Evolutionary conservation across 2,113 vertebrate species (phyloP).

Genomic region (Austrofundulus limnaeus): DNA sequence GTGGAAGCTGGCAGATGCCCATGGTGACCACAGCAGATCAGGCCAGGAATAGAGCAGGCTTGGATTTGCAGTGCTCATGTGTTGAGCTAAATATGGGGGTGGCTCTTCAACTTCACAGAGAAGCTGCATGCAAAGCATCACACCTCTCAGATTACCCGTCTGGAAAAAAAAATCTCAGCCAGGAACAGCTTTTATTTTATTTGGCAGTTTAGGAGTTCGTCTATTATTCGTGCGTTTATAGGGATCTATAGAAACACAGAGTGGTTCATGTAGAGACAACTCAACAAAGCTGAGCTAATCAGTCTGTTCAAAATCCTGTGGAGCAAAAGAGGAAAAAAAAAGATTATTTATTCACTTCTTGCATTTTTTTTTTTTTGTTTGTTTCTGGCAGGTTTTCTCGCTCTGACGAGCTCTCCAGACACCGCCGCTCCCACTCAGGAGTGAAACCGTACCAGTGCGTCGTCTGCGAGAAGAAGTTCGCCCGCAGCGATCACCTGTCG

Average conservation of each 20-base stretch:
- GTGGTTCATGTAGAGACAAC: neutral
- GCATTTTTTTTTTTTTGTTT: too few species aligned
- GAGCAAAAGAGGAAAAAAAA: too few species aligned
- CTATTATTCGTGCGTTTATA: constrained; percentile 1
- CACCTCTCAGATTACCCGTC: constrained; percentile 42
- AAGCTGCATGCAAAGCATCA: constrained; percentile 26
- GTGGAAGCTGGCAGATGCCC: constrained; percentile 22
- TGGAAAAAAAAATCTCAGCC: constrained; percentile 23
- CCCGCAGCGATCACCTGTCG: constrained; percentile 98
- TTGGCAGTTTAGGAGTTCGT: constrained; percentile 13
- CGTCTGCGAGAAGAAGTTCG: constrained; percentile 97
- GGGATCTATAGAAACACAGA: neutral
- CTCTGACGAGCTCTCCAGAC: constrained; percentile 94
- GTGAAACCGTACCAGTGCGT: constrained; percentile 98
- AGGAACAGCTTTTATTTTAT: constrained; percentile 16
- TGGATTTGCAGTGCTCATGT: constrained; percentile 50
- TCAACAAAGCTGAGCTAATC: too few species aligned
- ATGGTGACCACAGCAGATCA: constrained; percentile 42
- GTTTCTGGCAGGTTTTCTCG: constrained; percentile 87
- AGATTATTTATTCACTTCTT: neutral
- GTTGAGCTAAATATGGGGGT: constrained; percentile 61
- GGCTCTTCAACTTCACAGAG: constrained; percentile 40
- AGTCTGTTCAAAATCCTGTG: neutral
- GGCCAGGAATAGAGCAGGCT: constrained; percentile 59
- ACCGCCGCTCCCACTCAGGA: constrained; percentile 95